Percentiles rank a stretch among this genome's conserved stretches.
phyloP scores from a whole-genome alignment of 2,113 vertebrate genomes.

The Euleptes europaea region DNA sequence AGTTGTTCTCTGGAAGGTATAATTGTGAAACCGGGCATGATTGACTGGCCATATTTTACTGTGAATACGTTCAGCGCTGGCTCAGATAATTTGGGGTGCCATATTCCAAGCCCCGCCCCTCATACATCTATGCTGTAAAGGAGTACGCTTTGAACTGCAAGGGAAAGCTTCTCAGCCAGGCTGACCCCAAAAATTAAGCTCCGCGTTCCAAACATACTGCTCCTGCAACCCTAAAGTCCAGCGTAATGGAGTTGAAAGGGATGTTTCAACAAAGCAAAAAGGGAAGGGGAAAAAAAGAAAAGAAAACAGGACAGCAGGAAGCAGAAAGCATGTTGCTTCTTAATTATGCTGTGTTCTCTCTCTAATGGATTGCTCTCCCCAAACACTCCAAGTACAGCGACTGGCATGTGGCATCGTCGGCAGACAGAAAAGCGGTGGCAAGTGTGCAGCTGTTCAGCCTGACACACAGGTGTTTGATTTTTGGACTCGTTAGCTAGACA shows the following conservation, averaged over 20 bases:
- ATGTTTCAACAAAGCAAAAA: constrained; percentile 54
- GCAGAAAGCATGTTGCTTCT: constrained; percentile 66
- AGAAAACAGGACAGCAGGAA: constrained; percentile 54
- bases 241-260: constrained; percentile 36
- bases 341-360: constrained; percentile 67
- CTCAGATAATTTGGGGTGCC: not conserved
- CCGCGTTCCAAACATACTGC: constrained; percentile 29
- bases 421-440: constrained; percentile 58
- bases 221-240: constrained; percentile 43
- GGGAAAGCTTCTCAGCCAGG: constrained; percentile 34
- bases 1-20: constrained; percentile 48
- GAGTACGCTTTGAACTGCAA: not conserved
- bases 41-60: constrained; percentile 36
- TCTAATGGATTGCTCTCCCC: constrained; percentile 71
- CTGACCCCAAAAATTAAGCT: constrained; percentile 49
- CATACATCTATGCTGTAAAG: not conserved
- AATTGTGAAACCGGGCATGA: constrained; percentile 52
- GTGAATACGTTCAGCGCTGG: constrained; percentile 43
- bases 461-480: constrained; percentile 72
- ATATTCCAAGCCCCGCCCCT: not conserved
- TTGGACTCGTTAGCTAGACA: constrained; percentile 65
- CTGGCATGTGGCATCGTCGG: constrained; percentile 71
- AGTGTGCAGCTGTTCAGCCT: constrained; percentile 69
- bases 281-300: not conserved
- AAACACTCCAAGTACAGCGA: constrained; percentile 59